phyloP scores from a whole-genome alignment of 2,888 invertebrate species.

The Resseliella maxima region DNA sequence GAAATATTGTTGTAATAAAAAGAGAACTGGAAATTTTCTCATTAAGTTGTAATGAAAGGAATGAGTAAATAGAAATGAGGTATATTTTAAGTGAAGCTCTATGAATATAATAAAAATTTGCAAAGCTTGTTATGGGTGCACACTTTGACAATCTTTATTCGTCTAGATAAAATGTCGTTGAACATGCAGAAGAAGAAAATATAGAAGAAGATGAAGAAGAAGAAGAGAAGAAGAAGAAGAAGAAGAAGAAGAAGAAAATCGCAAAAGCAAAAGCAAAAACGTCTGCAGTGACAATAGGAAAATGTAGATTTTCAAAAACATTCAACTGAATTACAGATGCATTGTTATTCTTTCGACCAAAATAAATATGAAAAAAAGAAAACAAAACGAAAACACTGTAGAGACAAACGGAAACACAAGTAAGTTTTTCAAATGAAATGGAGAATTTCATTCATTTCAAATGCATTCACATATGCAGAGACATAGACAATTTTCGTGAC shows the following conservation, averaged over 20 bases:
- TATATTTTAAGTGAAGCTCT: too few relatives aligned
- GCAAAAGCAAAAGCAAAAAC: neutral
- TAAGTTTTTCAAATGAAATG: neutral
- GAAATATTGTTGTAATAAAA: neutral
- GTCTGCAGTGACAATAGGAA: neutral
- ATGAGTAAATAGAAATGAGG: too few relatives aligned
- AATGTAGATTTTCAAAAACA: neutral
- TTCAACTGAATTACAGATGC: neutral
- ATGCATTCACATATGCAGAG: neutral
- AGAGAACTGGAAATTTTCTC: too few relatives aligned
- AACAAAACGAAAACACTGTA: too few relatives aligned
- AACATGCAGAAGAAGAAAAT: neutral
- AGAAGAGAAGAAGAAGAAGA: neutral
- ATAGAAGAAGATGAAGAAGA: neutral
- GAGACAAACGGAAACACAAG: neutral
- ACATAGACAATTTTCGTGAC: too few relatives aligned
- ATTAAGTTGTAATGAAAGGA: too few relatives aligned
- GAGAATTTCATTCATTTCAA: neutral
- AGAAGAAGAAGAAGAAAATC: neutral
- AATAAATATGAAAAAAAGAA: neutral
- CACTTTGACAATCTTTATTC: too few relatives aligned
- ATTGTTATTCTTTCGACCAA: neutral
- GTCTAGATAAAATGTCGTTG: too few relatives aligned
- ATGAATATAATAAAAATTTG: too few relatives aligned
- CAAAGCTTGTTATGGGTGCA: too few relatives aligned